Conservation (phyloP, 2,797 vertebrate species). For the Chelidonichthys spinosus region DNA sequence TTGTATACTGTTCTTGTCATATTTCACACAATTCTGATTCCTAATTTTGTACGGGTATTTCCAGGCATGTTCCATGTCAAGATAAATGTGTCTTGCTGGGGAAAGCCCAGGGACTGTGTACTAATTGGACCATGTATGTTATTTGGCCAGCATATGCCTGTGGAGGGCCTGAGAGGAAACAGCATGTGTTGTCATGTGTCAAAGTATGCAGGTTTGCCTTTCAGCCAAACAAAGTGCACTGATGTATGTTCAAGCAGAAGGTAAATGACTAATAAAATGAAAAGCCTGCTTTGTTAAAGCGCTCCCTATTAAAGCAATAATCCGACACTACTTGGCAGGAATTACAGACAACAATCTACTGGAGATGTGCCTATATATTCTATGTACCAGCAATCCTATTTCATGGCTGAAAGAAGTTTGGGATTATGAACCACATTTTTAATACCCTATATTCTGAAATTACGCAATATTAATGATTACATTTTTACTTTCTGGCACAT, state of each 20-base stretch:
- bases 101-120: conserved; percentile 13
- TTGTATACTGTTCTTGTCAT: background rate
- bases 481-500: background rate
- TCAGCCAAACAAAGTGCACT: conserved; percentile 24
- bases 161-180: conserved; percentile 22
- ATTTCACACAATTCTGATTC: conserved; percentile 1
- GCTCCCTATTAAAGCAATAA: background rate
- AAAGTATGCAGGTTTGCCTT: conserved; percentile 28
- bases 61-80: conserved; percentile 24
- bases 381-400: background rate
- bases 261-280: background rate
- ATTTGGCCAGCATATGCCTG: conserved; percentile 39
- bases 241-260: conserved; percentile 9
- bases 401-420: background rate
- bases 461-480: background rate
- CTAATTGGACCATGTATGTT: conserved; percentile 49
- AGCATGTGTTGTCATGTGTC: conserved; percentile 28
- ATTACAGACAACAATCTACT: background rate
- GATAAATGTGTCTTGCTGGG: conserved; percentile 15
- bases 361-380: background rate
- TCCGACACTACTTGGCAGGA: background rate
- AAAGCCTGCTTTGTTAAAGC: conserved; percentile 5
- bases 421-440: background rate
- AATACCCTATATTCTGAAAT: background rate
- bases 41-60: background rate